phyloP scores from a whole-genome alignment of 2,888 invertebrate genomes.

The Zootermopsis nevadensis region DNA sequence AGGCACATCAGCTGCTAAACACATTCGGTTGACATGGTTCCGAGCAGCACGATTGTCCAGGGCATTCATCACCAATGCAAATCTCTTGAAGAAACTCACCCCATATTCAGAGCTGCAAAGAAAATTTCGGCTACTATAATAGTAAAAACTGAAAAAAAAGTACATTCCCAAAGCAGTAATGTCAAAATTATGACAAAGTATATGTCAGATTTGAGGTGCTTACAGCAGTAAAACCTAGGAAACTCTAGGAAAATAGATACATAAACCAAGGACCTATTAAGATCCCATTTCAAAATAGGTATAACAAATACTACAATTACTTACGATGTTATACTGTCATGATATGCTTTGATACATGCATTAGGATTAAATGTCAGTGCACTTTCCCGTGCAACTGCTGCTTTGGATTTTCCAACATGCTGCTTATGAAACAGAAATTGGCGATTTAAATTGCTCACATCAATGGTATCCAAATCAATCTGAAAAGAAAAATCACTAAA shows the following conservation, averaged over 20 bases:
- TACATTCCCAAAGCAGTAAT: neutral
- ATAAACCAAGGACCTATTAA: neutral
- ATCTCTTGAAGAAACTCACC: constrained; percentile 90
- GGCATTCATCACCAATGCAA: constrained; percentile 94
- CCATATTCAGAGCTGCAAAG: constrained; percentile 86
- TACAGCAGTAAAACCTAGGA: no score
- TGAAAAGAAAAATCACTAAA: neutral
- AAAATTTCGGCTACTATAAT: neutral
- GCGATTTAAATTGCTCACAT: constrained; percentile 97
- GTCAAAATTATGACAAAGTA: neutral
- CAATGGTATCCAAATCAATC: constrained; percentile 98
- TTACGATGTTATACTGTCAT: constrained; percentile 93
- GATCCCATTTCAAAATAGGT: neutral
- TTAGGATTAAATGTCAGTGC: constrained; percentile 89
- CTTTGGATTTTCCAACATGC: constrained; percentile 98
- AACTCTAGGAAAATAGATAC: neutral
- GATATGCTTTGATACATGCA: constrained; percentile 88
- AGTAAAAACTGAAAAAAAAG: neutral
- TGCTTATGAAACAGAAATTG: constrained; percentile 99
- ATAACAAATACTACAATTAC: constrained; percentile 53
- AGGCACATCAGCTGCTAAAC: constrained; percentile 93
- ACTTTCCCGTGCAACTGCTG: constrained; percentile 89
- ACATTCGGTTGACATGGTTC: constrained; percentile 99
- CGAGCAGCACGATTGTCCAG: constrained; percentile 96
- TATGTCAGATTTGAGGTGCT: neutral